Conservation (phyloP, 37 sponge, comb jelly and placozoan species). For the Cladorhizidae sp. region DNA sequence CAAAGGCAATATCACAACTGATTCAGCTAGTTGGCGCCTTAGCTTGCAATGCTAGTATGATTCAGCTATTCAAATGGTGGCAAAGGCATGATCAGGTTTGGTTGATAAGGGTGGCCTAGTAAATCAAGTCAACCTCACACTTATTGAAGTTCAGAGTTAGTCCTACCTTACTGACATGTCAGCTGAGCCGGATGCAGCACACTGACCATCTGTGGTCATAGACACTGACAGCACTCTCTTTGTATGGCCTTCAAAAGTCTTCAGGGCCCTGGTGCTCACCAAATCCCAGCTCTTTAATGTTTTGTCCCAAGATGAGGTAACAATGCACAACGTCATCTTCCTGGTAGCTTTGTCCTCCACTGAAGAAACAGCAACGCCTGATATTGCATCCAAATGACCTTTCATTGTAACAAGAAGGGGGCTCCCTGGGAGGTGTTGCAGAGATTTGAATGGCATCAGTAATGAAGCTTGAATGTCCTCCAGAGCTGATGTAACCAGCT, state of each 20-base stretch:
- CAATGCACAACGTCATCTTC: slow-evolving; percentile 8
- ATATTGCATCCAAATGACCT: slow-evolving; percentile 66
- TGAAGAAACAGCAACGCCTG: slow-evolving; percentile 25
- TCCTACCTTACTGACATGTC: slow-evolving; percentile 75
- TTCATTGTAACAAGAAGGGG: slow-evolving; percentile 68
- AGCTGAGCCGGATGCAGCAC: slow-evolving; percentile 67
- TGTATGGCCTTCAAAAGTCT: slow-evolving; percentile 74
- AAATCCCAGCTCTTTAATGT: slow-evolving; percentile 77
- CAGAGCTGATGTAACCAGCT: slow-evolving; percentile 16
- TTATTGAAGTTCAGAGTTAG: no score
- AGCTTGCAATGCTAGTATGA: background rate
- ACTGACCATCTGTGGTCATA: slow-evolving; percentile 36
- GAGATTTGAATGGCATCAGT: slow-evolving; percentile 34
- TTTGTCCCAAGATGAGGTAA: slow-evolving; percentile 68
- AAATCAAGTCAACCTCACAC: background rate
- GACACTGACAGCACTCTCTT: slow-evolving; percentile 59
- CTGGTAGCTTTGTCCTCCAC: background rate
- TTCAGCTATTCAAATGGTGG: background rate
- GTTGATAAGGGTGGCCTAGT: no score
- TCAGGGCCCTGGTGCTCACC: slow-evolving; percentile 41
- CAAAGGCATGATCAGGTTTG: background rate
- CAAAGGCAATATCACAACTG: background rate
- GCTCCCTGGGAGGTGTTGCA: slow-evolving; percentile 50
- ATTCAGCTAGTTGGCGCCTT: background rate
- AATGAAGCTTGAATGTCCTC: slow-evolving; percentile 16